A percentile compares a stretch with the other conserved stretches of the same genome.
Evolutionary conservation across 2,797 vertebrate species (phyloP).

Genomic region (Dendrocincla fuliginosa): DNA sequence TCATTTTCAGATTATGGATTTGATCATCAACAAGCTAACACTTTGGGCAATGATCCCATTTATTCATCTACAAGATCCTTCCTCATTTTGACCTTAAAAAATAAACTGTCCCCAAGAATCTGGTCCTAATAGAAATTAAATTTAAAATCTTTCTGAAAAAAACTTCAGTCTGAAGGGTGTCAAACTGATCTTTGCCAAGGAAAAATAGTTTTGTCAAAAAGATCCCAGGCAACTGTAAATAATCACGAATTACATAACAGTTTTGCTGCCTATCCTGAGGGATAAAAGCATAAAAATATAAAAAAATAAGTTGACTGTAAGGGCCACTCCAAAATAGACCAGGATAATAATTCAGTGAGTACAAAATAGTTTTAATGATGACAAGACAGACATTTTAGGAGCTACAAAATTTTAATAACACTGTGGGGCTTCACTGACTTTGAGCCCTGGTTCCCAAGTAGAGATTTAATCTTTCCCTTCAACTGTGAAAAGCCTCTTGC

Average conservation of each 20-base stretch:
- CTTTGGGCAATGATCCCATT: background rate
- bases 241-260: background rate
- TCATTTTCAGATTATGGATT: background rate
- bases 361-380: background rate
- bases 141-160: background rate
- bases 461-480: background rate
- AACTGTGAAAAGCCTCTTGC: background rate
- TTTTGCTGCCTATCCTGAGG: background rate
- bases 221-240: background rate
- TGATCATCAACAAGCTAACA: background rate
- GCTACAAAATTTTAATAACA: background rate
- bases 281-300: background rate
- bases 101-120: background rate
- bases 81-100: background rate
- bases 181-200: background rate
- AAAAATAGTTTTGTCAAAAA: background rate
- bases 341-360: background rate
- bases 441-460: background rate
- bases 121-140: background rate
- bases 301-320: background rate
- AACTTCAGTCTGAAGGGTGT: background rate
- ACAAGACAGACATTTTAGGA: background rate
- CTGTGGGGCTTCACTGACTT: background rate
- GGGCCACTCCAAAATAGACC: background rate
- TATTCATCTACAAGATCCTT: background rate